Evolutionary conservation across 2,888 invertebrate genomes (phyloP).

Genomic region (Lampropteryx suffumata): DNA sequence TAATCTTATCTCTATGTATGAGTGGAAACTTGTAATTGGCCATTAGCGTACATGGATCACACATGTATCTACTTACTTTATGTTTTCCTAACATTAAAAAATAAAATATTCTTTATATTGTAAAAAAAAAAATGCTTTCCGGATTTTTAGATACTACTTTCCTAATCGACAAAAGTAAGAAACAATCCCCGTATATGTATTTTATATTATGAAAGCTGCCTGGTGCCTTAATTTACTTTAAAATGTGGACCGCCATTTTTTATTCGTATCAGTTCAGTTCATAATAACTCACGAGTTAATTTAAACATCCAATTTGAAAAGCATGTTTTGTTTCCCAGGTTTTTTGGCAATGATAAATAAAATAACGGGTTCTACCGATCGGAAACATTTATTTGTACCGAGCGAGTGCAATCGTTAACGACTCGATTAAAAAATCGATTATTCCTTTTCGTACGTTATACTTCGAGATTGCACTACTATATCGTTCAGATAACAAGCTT

Average conservation of each 20-base stretch:
- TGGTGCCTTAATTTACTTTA: too few species aligned
- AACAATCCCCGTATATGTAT: too few species aligned
- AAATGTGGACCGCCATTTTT: slow-evolving; percentile 4
- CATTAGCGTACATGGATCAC: too few species aligned
- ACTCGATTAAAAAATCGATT: slow-evolving; percentile 30
- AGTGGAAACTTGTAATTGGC: too few species aligned
- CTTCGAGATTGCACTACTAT: slow-evolving; percentile 44
- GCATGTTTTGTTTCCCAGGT: slow-evolving; percentile 36
- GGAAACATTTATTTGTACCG: slow-evolving; percentile 61
- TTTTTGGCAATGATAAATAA: slow-evolving; percentile 42
- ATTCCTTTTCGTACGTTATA: slow-evolving; percentile 36
- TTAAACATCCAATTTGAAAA: slow-evolving; percentile 42
- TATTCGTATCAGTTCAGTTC: slow-evolving; percentile 12
- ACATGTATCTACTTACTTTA: too few species aligned
- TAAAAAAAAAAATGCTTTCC: too few species aligned
- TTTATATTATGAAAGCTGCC: too few species aligned
- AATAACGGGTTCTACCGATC: slow-evolving; percentile 52
- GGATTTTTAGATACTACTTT: too few species aligned
- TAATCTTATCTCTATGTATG: too few species aligned
- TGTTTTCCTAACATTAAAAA: too few species aligned
- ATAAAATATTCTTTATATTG: too few species aligned
- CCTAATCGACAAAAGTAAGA: too few species aligned
- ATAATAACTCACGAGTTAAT: slow-evolving; percentile 33
- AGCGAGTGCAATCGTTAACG: slow-evolving; percentile 61
- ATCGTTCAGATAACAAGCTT: slow-evolving; percentile 40